Evolutionary conservation across 2,113 vertebrate genomes (phyloP), one percentile per base, ranked within the genome.

Genomic region (Crotalus viridis): DNA sequence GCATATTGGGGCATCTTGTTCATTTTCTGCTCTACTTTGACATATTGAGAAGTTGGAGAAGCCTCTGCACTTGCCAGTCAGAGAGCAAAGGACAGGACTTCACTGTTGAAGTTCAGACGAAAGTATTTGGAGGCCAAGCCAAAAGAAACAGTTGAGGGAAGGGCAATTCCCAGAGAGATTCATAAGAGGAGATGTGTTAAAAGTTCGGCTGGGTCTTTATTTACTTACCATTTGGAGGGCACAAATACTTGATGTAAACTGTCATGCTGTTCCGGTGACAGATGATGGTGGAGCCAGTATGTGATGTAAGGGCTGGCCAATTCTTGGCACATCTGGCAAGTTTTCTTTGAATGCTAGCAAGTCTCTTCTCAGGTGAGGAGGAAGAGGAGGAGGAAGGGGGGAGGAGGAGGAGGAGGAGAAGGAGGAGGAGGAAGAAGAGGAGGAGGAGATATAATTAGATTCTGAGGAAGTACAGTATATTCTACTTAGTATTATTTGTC

Each of bases 141-240:
- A 87, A 48, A 28, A 51, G 86, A 13, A 51, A 28, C 48, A 52
- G 48, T 87, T 61, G 28, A 87, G 86, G 87, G n/a, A 86, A 64
- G 56, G 61, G 85, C 10, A 5, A 87, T 91, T 91, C 56, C 91
- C 85, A 61, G 61, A 87, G 85, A 52, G 43, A 87, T 87, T 43
- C 28, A 48, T 33, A 91, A 57, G 26, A 91, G 81, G 33, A 51
- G 85, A 51, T 15, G 59, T 59, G 43, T 87, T 91, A 59, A 91
- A 48, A 15, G 43, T 74, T 81, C 69, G 8, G n/a, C 81, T 26
- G 21, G 21, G 56, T 61, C 55, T 91, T 33, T 85, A 10, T 91
- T 87, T 87, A 87, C 87, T 61, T 87, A 91, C 85, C 87, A 57
- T 91, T 87, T 87, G 57, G 85, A 91, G 55, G 85, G 43, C 10